phyloP scores from a whole-genome alignment of 1,140 invertebrate genomes.

The Cepaea nemoralis region DNA sequence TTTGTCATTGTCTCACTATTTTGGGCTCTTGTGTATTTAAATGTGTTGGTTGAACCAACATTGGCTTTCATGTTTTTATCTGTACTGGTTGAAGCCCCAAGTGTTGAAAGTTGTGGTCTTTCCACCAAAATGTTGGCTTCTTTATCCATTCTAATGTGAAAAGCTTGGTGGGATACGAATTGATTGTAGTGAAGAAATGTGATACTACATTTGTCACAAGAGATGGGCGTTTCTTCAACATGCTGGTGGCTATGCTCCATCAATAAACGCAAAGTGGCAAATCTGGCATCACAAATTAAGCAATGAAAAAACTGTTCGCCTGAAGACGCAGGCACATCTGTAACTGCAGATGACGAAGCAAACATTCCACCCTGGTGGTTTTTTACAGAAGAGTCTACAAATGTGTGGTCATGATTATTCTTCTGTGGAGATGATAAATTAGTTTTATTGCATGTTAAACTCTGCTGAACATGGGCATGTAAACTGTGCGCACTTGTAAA shows the following conservation, averaged over 20 bases:
- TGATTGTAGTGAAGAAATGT: constrained; percentile 19
- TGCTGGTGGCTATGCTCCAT: constrained; percentile 29
- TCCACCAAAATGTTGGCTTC: background rate
- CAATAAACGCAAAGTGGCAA: background rate
- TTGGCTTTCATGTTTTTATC: too few relatives aligned
- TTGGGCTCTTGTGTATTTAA: background rate
- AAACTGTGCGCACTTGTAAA: background rate
- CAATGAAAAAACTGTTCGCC: background rate
- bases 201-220: background rate
- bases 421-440: too few relatives aligned
- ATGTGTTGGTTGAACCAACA: too few relatives aligned
- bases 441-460: background rate
- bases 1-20: background rate
- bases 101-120: too few relatives aligned
- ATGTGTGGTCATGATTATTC: too few relatives aligned
- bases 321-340: background rate
- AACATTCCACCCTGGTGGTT: too few relatives aligned
- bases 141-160: constrained; percentile 29
- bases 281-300: background rate
- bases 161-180: constrained; percentile 20
- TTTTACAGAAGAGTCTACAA: too few relatives aligned
- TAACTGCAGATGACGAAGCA: too few relatives aligned
- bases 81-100: too few relatives aligned
- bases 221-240: background rate
- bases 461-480: background rate